phyloP scores from a whole-genome alignment of 2,797 vertebrate genomes.

The Natrix natrix region DNA sequence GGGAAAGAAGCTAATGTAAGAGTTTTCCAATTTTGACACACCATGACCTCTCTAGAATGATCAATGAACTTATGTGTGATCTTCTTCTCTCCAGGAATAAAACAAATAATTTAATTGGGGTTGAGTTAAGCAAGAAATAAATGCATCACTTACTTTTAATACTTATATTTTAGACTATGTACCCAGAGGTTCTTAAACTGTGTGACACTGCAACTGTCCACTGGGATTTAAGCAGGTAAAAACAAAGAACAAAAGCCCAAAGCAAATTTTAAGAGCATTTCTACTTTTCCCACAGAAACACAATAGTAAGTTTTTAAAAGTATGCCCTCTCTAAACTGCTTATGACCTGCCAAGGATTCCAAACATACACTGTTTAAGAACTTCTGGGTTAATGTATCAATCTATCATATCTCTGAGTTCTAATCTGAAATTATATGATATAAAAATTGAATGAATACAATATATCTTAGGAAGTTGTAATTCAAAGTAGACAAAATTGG shows the following conservation, averaged over 20 bases:
- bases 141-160: not conserved
- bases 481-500: not conserved
- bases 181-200: not conserved
- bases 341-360: not conserved
- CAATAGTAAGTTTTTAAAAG: not conserved
- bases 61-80: not conserved
- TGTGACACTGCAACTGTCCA: not conserved
- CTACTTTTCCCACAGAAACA: not conserved
- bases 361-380: not conserved
- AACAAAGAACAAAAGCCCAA: not conserved
- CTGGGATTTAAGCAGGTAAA: not conserved
- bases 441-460: slow-evolving; percentile 8
- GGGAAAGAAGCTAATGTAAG: not conserved
- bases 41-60: not conserved
- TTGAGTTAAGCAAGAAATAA: not conserved
- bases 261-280: not conserved
- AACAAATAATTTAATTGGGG: not conserved
- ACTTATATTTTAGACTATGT: not conserved
- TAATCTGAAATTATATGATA: slow-evolving; percentile 4
- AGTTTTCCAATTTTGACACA: not conserved
- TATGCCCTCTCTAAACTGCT: not conserved
- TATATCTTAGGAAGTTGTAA: not conserved
- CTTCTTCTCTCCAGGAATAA: not conserved
- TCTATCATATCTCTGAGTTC: not conserved
- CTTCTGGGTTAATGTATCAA: not conserved